These are phyloP conservation scores for Heliconius hewitsoni DNA, from an alignment of 1,140 invertebrate species.

Conservation along the genomic window DNA sequence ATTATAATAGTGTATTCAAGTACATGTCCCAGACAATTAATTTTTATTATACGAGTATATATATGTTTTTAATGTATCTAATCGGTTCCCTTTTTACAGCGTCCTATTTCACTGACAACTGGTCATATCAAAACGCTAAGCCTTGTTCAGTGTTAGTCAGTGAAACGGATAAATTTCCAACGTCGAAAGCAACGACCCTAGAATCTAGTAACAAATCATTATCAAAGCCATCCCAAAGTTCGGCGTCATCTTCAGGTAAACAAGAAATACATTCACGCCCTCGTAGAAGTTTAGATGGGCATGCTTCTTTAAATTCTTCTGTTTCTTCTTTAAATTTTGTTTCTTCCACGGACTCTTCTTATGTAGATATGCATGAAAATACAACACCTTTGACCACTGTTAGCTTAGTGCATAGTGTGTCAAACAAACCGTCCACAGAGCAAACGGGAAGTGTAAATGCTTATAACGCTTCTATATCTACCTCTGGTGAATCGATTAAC, in stretches of 20 bases:
- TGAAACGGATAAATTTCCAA: conserved; percentile 85
- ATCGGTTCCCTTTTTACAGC: conserved; percentile 72
- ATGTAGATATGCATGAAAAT: conserved; percentile 77
- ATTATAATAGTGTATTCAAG: background rate
- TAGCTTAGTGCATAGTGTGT: conserved; percentile 79
- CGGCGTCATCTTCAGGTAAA: conserved; percentile 83
- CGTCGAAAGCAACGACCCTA: conserved; percentile 84
- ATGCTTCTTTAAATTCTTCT: conserved; percentile 76
- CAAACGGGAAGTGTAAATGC: conserved; percentile 44
- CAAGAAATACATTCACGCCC: conserved; percentile 77
- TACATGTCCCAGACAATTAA: too few species aligned
- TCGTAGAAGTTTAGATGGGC: conserved; percentile 85
- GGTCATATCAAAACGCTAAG: conserved; percentile 89
- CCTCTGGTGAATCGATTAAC: conserved; percentile 49
- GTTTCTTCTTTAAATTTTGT: conserved; percentile 76
- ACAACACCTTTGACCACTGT: conserved; percentile 66
- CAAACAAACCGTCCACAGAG: conserved; percentile 44
- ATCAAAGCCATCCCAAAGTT: conserved; percentile 80
- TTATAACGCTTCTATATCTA: conserved; percentile 63
- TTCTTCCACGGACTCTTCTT: conserved; percentile 72
- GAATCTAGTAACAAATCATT: conserved; percentile 84
- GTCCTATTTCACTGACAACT: conserved; percentile 88
- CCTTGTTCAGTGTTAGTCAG: conserved; percentile 91
- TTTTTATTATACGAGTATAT: too few species aligned
- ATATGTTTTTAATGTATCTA: too few species aligned